A percentile compares a stretch with the other conserved stretches of the same genome.
These are phyloP conservation scores for Nipponacmea schrenckii DNA, from an alignment of 2,888 invertebrate species.

Conservation along the genomic window DNA sequence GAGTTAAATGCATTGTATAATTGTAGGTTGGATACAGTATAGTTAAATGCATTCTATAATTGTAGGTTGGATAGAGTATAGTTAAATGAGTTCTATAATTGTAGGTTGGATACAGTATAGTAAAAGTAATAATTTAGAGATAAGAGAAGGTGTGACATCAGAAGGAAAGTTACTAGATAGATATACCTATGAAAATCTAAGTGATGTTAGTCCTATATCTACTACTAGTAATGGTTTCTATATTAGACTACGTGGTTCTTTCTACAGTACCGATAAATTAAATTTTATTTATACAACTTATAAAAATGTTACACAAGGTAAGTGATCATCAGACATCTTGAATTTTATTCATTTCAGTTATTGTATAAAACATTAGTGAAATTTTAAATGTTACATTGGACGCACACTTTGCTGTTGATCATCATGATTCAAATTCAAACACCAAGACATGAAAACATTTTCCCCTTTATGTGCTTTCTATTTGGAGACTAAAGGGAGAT, in stretches of 20 bases:
- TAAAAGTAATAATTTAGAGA: slow-evolving; percentile 45
- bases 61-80: too few relatives aligned
- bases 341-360: too few relatives aligned
- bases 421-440: not conserved
- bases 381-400: not conserved
- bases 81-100: not conserved
- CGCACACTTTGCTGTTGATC: not conserved
- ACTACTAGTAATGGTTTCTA: slow-evolving; percentile 49
- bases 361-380: not conserved
- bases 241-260: slow-evolving; percentile 50
- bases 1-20: not conserved
- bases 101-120: slow-evolving; percentile 51
- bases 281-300: slow-evolving; percentile 55
- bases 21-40: slow-evolving; percentile 36
- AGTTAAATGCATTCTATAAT: too few relatives aligned
- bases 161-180: slow-evolving; percentile 38
- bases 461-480: too few relatives aligned
- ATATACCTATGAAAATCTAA: slow-evolving; percentile 49
- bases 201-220: slow-evolving; percentile 41
- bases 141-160: slow-evolving; percentile 53
- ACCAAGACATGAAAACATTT: too few relatives aligned
- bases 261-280: slow-evolving; percentile 50
- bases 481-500: not conserved
- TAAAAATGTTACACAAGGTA: slow-evolving; percentile 50
- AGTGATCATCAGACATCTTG: slow-evolving; percentile 11